These are phyloP conservation scores for Marasmarcha lunaedactyla DNA, from an alignment of 2,888 invertebrate species.

Conservation along the genomic window DNA sequence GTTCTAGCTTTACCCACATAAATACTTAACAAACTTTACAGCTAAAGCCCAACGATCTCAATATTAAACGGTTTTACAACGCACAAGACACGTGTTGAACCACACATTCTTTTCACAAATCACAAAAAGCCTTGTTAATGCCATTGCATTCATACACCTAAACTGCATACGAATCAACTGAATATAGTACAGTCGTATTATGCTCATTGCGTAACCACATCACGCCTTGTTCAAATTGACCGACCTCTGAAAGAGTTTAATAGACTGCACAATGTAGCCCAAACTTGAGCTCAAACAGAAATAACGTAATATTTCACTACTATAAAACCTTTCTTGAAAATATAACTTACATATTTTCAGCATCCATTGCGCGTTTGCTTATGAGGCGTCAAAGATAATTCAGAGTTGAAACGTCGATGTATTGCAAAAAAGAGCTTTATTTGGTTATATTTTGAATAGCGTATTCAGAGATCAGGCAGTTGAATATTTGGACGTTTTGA, in stretches of 20 bases:
- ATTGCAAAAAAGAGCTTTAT: conserved; percentile 12
- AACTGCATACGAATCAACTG: neutral
- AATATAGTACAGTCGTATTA: neutral
- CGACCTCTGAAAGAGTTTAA: conserved; percentile 59
- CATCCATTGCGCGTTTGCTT: conserved; percentile 22
- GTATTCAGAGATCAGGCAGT: conserved; percentile 26
- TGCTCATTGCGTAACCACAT: conserved; percentile 45
- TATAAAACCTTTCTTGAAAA: conserved; percentile 4
- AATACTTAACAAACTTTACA: no score
- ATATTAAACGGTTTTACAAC: neutral
- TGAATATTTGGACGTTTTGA: conserved; percentile 69
- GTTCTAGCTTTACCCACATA: no score
- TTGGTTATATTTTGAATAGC: conserved; percentile 10
- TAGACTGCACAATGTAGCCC: conserved; percentile 55
- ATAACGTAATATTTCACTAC: neutral
- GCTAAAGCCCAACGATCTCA: no score
- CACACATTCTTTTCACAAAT: no score
- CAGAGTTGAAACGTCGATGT: neutral
- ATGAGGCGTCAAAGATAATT: neutral
- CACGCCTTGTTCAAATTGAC: conserved; percentile 52
- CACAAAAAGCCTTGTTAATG: no score
- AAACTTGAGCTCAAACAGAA: conserved; percentile 26
- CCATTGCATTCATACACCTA: no score
- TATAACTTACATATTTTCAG: neutral
- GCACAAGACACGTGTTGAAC: no score